These are phyloP conservation scores for Pangasius djambal DNA, from an alignment of 2,797 vertebrate species.

Conservation along the genomic window DNA sequence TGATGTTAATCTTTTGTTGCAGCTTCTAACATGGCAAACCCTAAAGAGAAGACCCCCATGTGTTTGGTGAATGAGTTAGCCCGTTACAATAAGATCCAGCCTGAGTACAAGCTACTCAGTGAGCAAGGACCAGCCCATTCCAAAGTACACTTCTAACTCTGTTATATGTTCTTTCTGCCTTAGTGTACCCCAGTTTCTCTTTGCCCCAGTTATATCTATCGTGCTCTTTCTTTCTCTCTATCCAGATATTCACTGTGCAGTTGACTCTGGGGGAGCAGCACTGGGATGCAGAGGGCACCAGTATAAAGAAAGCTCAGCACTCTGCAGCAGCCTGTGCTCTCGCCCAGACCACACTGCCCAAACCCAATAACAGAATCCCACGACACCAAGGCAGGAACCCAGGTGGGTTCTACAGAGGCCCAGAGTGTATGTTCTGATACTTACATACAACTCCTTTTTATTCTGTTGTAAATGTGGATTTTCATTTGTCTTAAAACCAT, in stretches of 20 bases:
- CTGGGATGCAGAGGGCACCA: constrained; percentile 93
- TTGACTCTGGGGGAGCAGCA: constrained; percentile 91
- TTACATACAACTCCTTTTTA: not conserved
- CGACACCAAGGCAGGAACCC: constrained; percentile 88
- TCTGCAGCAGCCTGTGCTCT: constrained; percentile 89
- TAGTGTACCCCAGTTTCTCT: not conserved
- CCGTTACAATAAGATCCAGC: constrained; percentile 96
- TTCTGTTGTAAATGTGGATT: not conserved
- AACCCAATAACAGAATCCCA: constrained; percentile 83
- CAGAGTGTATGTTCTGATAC: constrained; percentile 43
- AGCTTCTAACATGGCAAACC: constrained; percentile 98
- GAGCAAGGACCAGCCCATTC: constrained; percentile 94
- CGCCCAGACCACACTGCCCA: constrained; percentile 87
- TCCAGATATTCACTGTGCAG: constrained; percentile 90
- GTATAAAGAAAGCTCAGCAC: constrained; percentile 96
- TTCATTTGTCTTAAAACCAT: not conserved
- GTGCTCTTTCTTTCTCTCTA: constrained; percentile 12
- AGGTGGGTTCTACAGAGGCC: constrained; percentile 69
- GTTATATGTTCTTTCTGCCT: not conserved
- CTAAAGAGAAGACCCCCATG: constrained; percentile 99
- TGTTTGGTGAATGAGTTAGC: constrained; percentile 99
- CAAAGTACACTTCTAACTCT: constrained; percentile 75
- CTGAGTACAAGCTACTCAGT: constrained; percentile 92
- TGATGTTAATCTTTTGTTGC: constrained; percentile 31
- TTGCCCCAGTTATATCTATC: not conserved